phyloP scores from a whole-genome alignment of 1,140 invertebrate genomes.

The Lutraria rhynchaena region DNA sequence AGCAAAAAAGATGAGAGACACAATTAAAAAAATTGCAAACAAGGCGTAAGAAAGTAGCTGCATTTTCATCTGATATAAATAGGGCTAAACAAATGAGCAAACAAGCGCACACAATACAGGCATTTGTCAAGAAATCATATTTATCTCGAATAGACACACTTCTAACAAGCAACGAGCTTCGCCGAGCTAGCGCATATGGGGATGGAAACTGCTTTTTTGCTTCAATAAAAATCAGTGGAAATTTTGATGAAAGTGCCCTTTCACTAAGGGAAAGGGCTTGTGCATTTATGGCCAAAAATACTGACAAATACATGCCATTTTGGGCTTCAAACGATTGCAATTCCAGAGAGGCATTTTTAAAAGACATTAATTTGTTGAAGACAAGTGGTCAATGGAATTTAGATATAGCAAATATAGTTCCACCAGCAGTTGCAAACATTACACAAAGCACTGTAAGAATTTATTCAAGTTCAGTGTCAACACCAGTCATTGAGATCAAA shows the following conservation, averaged over 20 bases:
- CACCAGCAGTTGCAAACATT: neutral
- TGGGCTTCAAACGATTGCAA: neutral
- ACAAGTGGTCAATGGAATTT: slow-evolving; percentile 3
- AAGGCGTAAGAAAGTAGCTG: neutral
- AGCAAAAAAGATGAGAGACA: neutral
- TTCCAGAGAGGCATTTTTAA: neutral
- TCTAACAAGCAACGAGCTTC: neutral
- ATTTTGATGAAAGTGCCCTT: neutral
- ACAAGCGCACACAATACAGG: neutral
- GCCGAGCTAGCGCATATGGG: neutral
- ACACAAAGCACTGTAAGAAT: neutral
- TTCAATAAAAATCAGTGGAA: neutral
- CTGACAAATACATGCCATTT: slow-evolving; percentile 10
- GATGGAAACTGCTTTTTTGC: slow-evolving; percentile 7
- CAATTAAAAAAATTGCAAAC: neutral
- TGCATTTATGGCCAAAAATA: neutral
- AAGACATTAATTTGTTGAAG: slow-evolving; percentile 28
- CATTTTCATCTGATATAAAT: neutral
- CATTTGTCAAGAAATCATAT: neutral
- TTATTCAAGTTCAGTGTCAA: slow-evolving; percentile 28
- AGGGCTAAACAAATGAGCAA: neutral
- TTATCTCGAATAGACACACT: neutral
- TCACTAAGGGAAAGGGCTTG: neutral
- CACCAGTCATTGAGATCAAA: slow-evolving; percentile 22
- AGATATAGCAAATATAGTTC: slow-evolving; percentile 1